Evolutionary conservation across 1,140 invertebrate genomes (phyloP), one percentile per base, ranked within the genome.

Genomic region (Plutomurus gul): DNA sequence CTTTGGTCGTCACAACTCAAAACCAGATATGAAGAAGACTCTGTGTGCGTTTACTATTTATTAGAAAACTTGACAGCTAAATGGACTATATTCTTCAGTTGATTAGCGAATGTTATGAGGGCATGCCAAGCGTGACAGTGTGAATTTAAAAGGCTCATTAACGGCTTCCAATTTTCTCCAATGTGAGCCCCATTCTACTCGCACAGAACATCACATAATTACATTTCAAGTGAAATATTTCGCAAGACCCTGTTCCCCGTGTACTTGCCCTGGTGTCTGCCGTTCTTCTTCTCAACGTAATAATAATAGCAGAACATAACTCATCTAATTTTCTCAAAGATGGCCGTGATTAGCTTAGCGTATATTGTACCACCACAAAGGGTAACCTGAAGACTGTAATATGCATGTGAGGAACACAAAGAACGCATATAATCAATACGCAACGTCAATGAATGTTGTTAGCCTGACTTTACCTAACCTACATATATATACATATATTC

Each of bases 91-190:
- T 65, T 65, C 56, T 30, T 30, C 56, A 16, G 27, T 33, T 65
- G 25, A 47, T 47, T 47, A 51, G 25, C 6, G 20, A 51, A 8
- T n/a, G 27, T 65, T 65, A 65, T 13, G 36, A 25, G 27, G 10
- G 27, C n/a, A 33, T 30, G 51, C 4, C 1, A n/a, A 25, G 56
- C 27, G 56, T 65, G 56, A 65, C 27, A 65, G 56, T 27, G 30
- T 65, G 56, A 65, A 65, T 65, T 65, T 65, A 65, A 65, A 65
- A 13, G 56, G 27, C 56, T 65, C 56, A 65, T 65, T 65, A 65
- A 16, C 27, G 16, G 18, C 56, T 65, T 30, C 56, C 27, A 65
- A 65, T 65, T 65, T 65, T 30, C 25, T 65, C 16, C 27, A 33
- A n/a, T n/a, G n/a, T n/a, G n/a, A n/a, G n/a, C n/a, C n/a, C n/a